phyloP scores from a whole-genome alignment of 2,888 invertebrate genomes.

The Diachrysia chrysitis region DNA sequence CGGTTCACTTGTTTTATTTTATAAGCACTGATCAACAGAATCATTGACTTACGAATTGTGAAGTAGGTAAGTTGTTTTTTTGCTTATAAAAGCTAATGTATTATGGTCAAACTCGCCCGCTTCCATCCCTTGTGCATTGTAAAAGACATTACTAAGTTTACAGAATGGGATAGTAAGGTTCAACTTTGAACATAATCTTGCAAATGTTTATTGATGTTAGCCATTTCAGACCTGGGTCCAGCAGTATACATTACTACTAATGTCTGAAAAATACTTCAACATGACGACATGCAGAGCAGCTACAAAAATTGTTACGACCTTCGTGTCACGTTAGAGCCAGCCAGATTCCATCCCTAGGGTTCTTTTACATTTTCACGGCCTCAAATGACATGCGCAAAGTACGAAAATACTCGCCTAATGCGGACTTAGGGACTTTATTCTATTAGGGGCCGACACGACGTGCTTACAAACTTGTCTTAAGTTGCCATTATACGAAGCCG shows the following conservation, averaged over 20 bases:
- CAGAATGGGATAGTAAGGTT: neutral
- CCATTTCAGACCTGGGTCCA: conserved; percentile 1
- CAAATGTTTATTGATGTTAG: conserved; percentile 1
- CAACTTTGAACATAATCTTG: conserved; percentile 2
- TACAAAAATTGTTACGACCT: conserved; percentile 26
- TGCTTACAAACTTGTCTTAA: conserved; percentile 33
- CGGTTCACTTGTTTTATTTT: conserved; percentile 13
- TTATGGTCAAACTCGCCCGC: neutral
- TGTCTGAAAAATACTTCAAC: conserved; percentile 12
- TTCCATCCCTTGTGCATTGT: neutral
- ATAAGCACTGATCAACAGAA: conserved; percentile 17
- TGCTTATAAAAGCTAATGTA: neutral
- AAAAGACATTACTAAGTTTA: neutral
- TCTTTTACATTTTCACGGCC: conserved; percentile 39
- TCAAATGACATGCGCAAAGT: conserved; percentile 41
- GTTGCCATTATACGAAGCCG: conserved; percentile 45
- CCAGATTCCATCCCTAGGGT: conserved; percentile 23
- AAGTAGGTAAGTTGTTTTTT: neutral
- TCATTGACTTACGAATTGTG: conserved; percentile 16
- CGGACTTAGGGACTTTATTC: conserved; percentile 50
- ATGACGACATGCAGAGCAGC: conserved; percentile 22
- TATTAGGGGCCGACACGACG: conserved; percentile 40
- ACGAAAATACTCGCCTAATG: conserved; percentile 43
- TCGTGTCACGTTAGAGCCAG: conserved; percentile 26
- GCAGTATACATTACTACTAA: conserved; percentile 28